Evolutionary conservation across 92 coral and sea anemone species (phyloP), one percentile per base, ranked within the genome.

Genomic region (Paragorgia papillata): DNA sequence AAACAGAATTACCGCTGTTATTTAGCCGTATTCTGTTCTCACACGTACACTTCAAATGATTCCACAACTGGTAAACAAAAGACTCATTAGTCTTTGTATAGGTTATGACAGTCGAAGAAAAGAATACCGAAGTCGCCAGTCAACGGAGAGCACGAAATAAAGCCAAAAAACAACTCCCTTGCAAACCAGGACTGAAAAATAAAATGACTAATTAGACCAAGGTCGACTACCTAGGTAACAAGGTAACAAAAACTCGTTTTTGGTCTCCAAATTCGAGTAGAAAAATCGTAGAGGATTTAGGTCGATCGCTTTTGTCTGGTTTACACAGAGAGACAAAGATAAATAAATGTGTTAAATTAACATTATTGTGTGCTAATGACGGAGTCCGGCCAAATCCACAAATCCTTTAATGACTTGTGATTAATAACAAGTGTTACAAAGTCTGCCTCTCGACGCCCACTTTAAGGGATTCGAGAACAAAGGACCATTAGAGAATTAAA

Each of bases 401-500:
- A 55, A 71, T 71, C 78, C 50, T 35, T 53, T 71, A 71, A 71
- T 71, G 63, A 32, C 78, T 35, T 43, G 62, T 71, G 57, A 71
- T 71, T 55, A 68, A 68, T 68, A 68, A 68, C 75, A 44, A 68
- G 59, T 26, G 75, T 28, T 43, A 44, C 40, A 68, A 44, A 54
- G 40, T 21, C 32, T n/a, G 57, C 28, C 9, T 71, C 40, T 68
- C 49, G 60, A 71, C 78, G 78, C 78, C 78, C 78, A 53, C 63
- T 71, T 70, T 71, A 51, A 71, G n/a, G 64, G 63, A 53, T 71
- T 51, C 57, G 18, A 71, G 21, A 51, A 71, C 63, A 71, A 71
- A 71, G 57, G 34, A 71, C 33, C 78, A 71, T 71, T 71, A 48
- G 50, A 71, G 78, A 19, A 71, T 71, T 71, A 71, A 41, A 71